Conservation (phyloP, 2,888 invertebrate species). For the Andrena minutula region DNA sequence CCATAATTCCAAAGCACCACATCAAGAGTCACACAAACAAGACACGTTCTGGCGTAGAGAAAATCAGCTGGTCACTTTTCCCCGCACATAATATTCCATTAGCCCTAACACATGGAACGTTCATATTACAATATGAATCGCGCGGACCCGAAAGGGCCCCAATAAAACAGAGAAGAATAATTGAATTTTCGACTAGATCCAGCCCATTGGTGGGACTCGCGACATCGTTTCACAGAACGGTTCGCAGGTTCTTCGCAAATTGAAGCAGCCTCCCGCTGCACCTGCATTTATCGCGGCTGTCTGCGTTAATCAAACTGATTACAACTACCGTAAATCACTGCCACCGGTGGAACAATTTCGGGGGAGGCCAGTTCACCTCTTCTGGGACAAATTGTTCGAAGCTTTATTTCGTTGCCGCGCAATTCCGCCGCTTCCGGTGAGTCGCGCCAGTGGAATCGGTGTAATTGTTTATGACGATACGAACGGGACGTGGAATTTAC, state of each 20-base stretch:
- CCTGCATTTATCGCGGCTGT: constrained; percentile 60
- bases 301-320: constrained; percentile 64
- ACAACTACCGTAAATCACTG: constrained; percentile 60
- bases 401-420: constrained; percentile 52
- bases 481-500: constrained; percentile 8
- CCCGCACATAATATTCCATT: no score
- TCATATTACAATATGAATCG: not conserved
- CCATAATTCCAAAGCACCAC: no score
- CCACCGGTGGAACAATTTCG: constrained; percentile 58
- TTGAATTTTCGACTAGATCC: constrained; percentile 24
- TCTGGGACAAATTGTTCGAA: constrained; percentile 59
- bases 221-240: constrained; percentile 17
- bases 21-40: no score
- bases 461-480: constrained; percentile 33
- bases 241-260: constrained; percentile 50
- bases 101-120: not conserved
- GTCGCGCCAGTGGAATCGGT: constrained; percentile 24
- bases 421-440: constrained; percentile 17
- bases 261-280: constrained; percentile 47
- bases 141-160: not conserved
- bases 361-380: constrained; percentile 52
- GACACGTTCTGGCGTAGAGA: no score
- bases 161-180: not conserved
- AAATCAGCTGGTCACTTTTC: no score
- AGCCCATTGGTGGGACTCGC: constrained; percentile 24